Evolutionary conservation across 2,888 invertebrate species (phyloP).

Genomic region (Mycogona germanica): DNA sequence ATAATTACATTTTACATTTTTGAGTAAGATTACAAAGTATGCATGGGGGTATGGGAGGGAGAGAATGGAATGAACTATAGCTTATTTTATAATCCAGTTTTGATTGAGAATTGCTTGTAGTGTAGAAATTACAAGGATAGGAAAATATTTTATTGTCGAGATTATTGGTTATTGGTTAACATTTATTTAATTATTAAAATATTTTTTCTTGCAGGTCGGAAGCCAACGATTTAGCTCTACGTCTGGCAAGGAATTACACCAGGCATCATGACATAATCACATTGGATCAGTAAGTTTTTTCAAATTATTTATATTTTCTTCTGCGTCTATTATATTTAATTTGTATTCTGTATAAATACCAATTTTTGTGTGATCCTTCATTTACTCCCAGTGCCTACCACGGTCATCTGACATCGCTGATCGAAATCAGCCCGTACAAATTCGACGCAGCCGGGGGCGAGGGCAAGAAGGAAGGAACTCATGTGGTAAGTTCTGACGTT

Average conservation of each 20-base stretch:
- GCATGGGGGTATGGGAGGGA: background rate
- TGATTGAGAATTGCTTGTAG: background rate
- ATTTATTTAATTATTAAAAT: constrained; percentile 2
- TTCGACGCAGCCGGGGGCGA: constrained; percentile 64
- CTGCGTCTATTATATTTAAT: background rate
- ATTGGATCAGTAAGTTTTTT: constrained; percentile 81
- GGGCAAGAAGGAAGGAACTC: constrained; percentile 62
- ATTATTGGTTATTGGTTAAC: background rate
- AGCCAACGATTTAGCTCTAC: constrained; percentile 92
- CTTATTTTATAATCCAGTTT: background rate
- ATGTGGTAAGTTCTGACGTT: constrained; percentile 61
- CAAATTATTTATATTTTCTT: constrained; percentile 6
- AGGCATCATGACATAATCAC: constrained; percentile 80
- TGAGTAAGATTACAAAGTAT: no score
- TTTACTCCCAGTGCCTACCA: constrained; percentile 80
- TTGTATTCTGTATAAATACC: background rate
- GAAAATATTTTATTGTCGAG: background rate
- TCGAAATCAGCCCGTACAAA: constrained; percentile 98
- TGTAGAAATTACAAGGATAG: background rate
- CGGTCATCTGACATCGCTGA: constrained; percentile 89
- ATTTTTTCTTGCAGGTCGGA: constrained; percentile 51
- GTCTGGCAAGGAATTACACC: constrained; percentile 78
- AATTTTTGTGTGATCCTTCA: constrained; percentile 15
- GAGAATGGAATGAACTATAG: background rate
- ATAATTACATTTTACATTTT: background rate